Base-by-base conservation (phyloP, 1,140 invertebrate genomes). In the Maconellicoccus hirsutus region DNA sequence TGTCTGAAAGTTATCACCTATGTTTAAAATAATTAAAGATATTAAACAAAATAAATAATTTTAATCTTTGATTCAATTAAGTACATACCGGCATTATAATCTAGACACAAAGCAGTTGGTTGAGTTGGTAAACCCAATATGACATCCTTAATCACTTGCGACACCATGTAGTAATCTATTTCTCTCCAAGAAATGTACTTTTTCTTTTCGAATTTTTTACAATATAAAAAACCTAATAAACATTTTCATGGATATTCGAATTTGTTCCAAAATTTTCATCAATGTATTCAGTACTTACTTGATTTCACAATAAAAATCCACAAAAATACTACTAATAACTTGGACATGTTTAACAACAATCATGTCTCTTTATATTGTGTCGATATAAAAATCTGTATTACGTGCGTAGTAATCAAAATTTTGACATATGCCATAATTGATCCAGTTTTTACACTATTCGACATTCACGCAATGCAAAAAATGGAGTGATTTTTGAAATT, bases 41-140 rank as follows among this genome's bases (percentile, higher is more conserved):
- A 61, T 19, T 19, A 66, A 66, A 16, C 10, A 66, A 8, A 66
- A 25, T 66, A 16, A 66, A 23, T 66, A 23, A 66, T 66, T 66
- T 10, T 22, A 23, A 66, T 66, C 10, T 66, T 66, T 14, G 22
- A 66, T 4, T 66, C 25, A 25, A 23, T 6, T n/a, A 25, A 4
- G 1, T 23, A 16, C 19, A 16, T 25, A 66, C 61, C 61, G 10
- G 21, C 25, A 19, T 66, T 66, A 16, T 66, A 66, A 19, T 66
- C 61, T 23, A 66, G 10, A 26, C 61, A 66, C 25, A 66, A 66
- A 66, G 61, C 61, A 23, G 25, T 26, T 23, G 61, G 61, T 26
- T 66, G 10, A 8, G 61, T 16, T 1, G 61, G 61, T 25, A 66
- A 26, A 23, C 21, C 10, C 25, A 6, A 6, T 8, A 66, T 66